Evolutionary conservation across 1,140 invertebrate genomes (phyloP), one percentile per base, ranked within the genome.

Genomic region (Helicorthomorpha holstii): DNA sequence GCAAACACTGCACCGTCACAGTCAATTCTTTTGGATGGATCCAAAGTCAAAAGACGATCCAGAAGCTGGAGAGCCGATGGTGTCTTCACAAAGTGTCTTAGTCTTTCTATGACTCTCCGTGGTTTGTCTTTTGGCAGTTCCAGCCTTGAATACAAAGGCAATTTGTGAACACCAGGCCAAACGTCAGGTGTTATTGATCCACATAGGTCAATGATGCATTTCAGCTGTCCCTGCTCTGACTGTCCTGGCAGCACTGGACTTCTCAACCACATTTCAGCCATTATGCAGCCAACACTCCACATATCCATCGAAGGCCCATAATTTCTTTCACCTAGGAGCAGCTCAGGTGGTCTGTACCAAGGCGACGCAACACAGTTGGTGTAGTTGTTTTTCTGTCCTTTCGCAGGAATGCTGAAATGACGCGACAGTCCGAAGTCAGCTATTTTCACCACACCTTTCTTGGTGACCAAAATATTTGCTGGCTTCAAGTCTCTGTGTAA

Each of bases 181-280:
- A 87, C 80, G 57, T 93, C 86, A 0, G 88, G 79, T 0, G 80
- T 90, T 48, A 98, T 96, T 0, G 90, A 91, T 0, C 96, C 96
- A 72, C 94, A 98, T 10, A 98, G 69, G 64, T 97, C 90, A 1
- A 84, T 90, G 52, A 99, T 98, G 12, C 97, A 72, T 12, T 83
- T 88, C 1, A 99, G 66, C 61, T 99, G 96, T 61, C 94, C 86
- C 60, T 96, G 92, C 63, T 99, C 93, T 10, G 87, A 91, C 56
- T 82, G 85, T 1, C 95, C 95, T 63, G 80, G 78, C 71, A 78
- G 78, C 27, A 83, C 80, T 4, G 81, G 80, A 44, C 67, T 72
- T 55, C 92, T 72, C 0, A 92, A 98, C 94, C 94, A 98, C 88
- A 98, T 93, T 71, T 99, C 93, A 0, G 93, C 93, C 92, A 98